Percentiles rank a stretch among this genome's conserved stretches.
Conservation (phyloP, 2,888 invertebrate genomes). For the Caenorhabditis sp. region DNA sequence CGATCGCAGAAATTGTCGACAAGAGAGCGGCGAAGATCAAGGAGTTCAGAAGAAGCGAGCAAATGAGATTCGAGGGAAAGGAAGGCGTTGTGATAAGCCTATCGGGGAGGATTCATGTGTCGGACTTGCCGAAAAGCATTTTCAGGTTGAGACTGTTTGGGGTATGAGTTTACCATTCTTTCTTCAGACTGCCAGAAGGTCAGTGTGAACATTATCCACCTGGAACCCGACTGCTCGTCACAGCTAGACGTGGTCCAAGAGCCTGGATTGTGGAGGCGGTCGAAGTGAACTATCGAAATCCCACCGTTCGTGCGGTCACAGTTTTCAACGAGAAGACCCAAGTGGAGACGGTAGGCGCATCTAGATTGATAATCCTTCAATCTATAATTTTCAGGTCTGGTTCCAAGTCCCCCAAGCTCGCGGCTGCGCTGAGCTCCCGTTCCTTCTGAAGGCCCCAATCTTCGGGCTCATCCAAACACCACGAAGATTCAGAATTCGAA, state of each 20-base stretch:
- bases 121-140: slow-evolving; percentile 23
- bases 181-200: neutral
- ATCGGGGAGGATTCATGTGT: slow-evolving; percentile 16
- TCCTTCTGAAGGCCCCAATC: neutral
- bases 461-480: slow-evolving; percentile 40
- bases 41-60: neutral
- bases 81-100: slow-evolving; percentile 24
- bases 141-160: slow-evolving; percentile 9
- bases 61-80: slow-evolving; percentile 1
- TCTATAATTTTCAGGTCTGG: slow-evolving; percentile 1
- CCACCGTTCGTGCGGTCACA: neutral
- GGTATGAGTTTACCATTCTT: no score
- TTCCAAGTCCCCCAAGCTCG: slow-evolving; percentile 13
- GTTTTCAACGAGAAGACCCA: neutral
- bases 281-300: neutral
- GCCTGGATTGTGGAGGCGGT: neutral
- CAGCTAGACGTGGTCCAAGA: neutral
- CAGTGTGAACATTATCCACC: neutral
- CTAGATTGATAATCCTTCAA: no score
- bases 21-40: slow-evolving; percentile 7
- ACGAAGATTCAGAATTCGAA: neutral
- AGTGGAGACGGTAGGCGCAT: neutral
- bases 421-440: slow-evolving; percentile 28
- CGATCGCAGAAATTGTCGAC: slow-evolving; percentile 14
- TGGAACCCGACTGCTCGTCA: neutral